phyloP scores from a whole-genome alignment of 2,888 invertebrate genomes.

The Chymomyza caudatula region DNA sequence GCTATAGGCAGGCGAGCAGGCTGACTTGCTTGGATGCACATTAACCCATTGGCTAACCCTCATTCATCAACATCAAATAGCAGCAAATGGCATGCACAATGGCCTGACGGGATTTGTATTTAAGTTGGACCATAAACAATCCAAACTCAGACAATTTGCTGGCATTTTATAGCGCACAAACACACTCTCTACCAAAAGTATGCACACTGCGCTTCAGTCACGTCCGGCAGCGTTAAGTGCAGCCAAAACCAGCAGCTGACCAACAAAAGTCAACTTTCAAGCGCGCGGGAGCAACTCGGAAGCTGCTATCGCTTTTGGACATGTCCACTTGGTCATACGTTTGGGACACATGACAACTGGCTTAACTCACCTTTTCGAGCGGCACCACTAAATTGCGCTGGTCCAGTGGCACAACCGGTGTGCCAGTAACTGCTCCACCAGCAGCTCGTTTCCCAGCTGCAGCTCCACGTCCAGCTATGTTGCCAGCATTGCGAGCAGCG shows the following conservation, averaged over 20 bases:
- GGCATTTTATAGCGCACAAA: constrained; percentile 32
- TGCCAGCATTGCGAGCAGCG: constrained; percentile 45
- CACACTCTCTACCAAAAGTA: background rate
- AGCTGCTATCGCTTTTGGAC: background rate
- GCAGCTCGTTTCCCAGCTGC: constrained; percentile 32
- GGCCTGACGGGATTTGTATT: background rate
- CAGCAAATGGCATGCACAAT: background rate
- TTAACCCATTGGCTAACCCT: constrained; percentile 21
- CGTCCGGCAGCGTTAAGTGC: constrained; percentile 60
- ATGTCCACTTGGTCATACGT: constrained; percentile 24
- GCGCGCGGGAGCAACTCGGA: background rate
- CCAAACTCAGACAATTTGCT: constrained; percentile 41
- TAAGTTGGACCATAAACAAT: background rate
- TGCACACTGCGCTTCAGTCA: constrained; percentile 50
- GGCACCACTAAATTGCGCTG: constrained; percentile 81
- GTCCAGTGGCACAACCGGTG: constrained; percentile 50
- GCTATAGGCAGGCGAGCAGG: background rate
- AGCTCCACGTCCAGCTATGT: constrained; percentile 18
- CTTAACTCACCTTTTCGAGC: constrained; percentile 81
- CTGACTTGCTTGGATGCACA: constrained; percentile 7
- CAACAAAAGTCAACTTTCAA: constrained; percentile 11
- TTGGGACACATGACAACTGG: background rate
- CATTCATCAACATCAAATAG: constrained; percentile 61
- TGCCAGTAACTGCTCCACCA: constrained; percentile 39
- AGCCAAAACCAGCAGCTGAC: constrained; percentile 22